A percentile compares a stretch with the other conserved stretches of the same genome.
Evolutionary conservation across 2,113 vertebrate species (phyloP).

Genomic region (Herpetotheres cachinnans): DNA sequence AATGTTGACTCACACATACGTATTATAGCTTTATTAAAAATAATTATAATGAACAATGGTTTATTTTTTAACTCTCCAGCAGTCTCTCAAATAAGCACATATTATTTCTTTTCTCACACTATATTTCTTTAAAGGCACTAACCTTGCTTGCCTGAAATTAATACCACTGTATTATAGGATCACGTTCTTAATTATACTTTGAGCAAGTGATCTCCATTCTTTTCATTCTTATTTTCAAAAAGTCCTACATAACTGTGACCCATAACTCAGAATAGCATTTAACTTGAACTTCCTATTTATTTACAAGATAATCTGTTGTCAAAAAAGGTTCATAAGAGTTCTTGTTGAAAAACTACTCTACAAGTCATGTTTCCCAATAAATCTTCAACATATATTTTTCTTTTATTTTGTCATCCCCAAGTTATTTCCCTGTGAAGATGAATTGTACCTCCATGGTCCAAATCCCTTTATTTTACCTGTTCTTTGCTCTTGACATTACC

Average conservation of each 20-base stretch:
- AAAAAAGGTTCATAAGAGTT: background rate
- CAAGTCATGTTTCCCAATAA: background rate
- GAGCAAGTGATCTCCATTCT: background rate
- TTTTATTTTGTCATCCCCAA: background rate
- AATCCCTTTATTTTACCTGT: background rate
- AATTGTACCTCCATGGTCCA: background rate
- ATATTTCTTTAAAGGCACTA: background rate
- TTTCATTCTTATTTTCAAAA: background rate
- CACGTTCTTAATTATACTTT: background rate
- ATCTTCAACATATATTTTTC: background rate
- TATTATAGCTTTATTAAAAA: background rate
- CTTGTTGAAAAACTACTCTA: background rate
- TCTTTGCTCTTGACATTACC: background rate
- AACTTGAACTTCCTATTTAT: background rate
- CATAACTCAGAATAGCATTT: background rate
- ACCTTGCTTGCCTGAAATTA: background rate
- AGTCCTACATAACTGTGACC: background rate
- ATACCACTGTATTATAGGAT: background rate
- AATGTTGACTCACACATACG: background rate
- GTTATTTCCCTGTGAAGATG: background rate
- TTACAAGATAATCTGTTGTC: background rate
- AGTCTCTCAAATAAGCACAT: background rate
- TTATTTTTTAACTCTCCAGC: background rate
- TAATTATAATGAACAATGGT: background rate
- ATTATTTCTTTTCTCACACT: background rate